Percentiles rank a stretch among this genome's conserved stretches.
Evolutionary conservation across 2,888 invertebrate genomes (phyloP).

Genomic region (Volucella inanis): DNA sequence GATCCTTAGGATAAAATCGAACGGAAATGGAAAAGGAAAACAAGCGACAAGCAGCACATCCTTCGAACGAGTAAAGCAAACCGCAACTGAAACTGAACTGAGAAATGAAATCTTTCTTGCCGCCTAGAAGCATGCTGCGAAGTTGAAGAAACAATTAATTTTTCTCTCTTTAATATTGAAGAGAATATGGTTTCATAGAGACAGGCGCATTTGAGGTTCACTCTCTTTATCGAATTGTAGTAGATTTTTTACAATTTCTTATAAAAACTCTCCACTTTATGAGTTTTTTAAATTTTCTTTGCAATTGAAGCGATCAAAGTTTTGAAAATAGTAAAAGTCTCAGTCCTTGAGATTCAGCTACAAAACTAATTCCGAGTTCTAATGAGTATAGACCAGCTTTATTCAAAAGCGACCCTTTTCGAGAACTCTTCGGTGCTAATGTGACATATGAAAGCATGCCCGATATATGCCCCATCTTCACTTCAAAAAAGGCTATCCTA

Average conservation of each 20-base stretch:
- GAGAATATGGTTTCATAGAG: constrained; percentile 51
- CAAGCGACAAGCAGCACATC: constrained; percentile 52
- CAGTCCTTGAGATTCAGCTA: no score
- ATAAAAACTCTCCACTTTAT: constrained; percentile 46
- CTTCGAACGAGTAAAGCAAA: constrained; percentile 75
- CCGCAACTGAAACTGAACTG: constrained; percentile 82
- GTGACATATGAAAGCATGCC: no score
- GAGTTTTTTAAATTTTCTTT: not conserved
- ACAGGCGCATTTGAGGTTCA: constrained; percentile 54
- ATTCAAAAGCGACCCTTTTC: no score
- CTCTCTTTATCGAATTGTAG: constrained; percentile 57
- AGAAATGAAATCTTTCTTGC: constrained; percentile 35
- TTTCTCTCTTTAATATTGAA: constrained; percentile 10
- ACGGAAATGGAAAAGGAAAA: constrained; percentile 58
- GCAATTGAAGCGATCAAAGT: no score
- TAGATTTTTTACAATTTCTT: constrained; percentile 35
- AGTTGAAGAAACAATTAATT: not conserved
- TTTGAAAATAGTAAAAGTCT: no score
- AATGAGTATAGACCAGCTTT: no score
- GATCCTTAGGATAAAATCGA: constrained; percentile 35
- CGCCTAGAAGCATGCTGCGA: constrained; percentile 70
- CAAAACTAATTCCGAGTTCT: no score
- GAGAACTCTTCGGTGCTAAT: no score
- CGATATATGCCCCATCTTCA: no score
- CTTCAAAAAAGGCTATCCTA: no score